Percentiles rank a stretch among this genome's conserved stretches.
Evolutionary conservation across 2,888 invertebrate genomes (phyloP).

Genomic region (Seira musarum): DNA sequence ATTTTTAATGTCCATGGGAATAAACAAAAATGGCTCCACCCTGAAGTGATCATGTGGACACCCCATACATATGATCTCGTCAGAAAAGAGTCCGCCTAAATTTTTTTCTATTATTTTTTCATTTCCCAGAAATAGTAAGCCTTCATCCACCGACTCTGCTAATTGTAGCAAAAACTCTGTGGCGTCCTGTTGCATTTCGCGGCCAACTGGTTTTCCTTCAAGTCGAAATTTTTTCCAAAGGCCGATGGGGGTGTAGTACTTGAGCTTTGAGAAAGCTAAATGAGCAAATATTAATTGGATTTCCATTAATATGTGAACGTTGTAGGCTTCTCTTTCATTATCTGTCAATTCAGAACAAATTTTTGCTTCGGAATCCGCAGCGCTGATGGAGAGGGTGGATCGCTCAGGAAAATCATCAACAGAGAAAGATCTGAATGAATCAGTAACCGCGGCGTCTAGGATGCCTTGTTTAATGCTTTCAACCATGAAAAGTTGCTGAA

Average conservation of each 20-base stretch:
- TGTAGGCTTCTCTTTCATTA: conserved; percentile 81
- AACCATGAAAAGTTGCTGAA: conserved; percentile 96
- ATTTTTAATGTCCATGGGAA: conserved; percentile 95
- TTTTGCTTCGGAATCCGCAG: conserved; percentile 50
- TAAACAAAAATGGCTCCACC: conserved; percentile 98
- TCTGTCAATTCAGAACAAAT: conserved; percentile 55
- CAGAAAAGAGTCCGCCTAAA: conserved; percentile 96
- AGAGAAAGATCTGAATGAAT: conserved; percentile 90
- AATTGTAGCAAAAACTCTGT: conserved; percentile 99
- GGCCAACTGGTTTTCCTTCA: conserved; percentile 96
- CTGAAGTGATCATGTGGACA: conserved; percentile 99
- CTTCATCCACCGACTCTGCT: conserved; percentile 96
- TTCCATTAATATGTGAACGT: conserved; percentile 95
- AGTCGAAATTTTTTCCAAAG: conserved; percentile 98
- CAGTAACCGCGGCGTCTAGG: conserved; percentile 86
- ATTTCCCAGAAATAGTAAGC: conserved; percentile 91
- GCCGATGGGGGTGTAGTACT: conserved; percentile 98
- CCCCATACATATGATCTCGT: conserved; percentile 99
- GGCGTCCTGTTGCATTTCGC: conserved; percentile 98
- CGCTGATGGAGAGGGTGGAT: conserved; percentile 63
- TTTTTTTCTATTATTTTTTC: conserved; percentile 94
- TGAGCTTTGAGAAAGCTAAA: conserved; percentile 94
- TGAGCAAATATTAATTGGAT: conserved; percentile 98
- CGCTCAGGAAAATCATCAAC: conserved; percentile 75
- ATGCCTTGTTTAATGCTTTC: conserved; percentile 89